Conservation (phyloP, 2,888 invertebrate species). For the Trichacis sp. region DNA sequence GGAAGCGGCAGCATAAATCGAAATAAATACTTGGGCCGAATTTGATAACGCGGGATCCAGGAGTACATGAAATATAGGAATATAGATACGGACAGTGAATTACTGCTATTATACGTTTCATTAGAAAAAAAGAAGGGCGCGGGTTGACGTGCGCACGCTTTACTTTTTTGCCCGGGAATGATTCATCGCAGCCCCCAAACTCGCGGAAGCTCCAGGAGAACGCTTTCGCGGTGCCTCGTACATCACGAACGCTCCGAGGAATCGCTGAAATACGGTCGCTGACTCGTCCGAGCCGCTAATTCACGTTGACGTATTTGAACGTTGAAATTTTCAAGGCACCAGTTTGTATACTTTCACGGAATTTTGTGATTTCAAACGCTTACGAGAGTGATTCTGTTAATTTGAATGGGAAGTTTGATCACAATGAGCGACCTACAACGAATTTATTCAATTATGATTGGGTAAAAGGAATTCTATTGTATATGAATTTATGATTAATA, state of each 20-base stretch:
- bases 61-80: conserved; percentile 8
- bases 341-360: too few species aligned
- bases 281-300: neutral
- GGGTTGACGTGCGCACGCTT: conserved; percentile 8
- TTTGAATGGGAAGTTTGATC: too few species aligned
- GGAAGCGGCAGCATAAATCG: conserved; percentile 10
- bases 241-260: conserved; percentile 3
- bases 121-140: neutral
- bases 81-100: conserved; percentile 9
- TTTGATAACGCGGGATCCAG: conserved; percentile 9
- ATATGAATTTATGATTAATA: too few species aligned
- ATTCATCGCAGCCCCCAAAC: conserved; percentile 4
- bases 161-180: conserved; percentile 6
- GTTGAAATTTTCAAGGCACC: neutral
- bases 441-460: too few species aligned
- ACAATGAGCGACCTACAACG: too few species aligned
- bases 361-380: too few species aligned
- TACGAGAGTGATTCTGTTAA: too few species aligned
- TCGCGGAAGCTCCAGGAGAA: conserved; percentile 4
- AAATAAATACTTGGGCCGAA: conserved; percentile 11
- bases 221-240: neutral
- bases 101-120: conserved; percentile 7
- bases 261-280: neutral
- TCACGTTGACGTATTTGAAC: neutral
- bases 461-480: too few species aligned